These are phyloP conservation scores for Andrena fulva DNA, from an alignment of 2,888 invertebrate species.

Conservation along the genomic window DNA sequence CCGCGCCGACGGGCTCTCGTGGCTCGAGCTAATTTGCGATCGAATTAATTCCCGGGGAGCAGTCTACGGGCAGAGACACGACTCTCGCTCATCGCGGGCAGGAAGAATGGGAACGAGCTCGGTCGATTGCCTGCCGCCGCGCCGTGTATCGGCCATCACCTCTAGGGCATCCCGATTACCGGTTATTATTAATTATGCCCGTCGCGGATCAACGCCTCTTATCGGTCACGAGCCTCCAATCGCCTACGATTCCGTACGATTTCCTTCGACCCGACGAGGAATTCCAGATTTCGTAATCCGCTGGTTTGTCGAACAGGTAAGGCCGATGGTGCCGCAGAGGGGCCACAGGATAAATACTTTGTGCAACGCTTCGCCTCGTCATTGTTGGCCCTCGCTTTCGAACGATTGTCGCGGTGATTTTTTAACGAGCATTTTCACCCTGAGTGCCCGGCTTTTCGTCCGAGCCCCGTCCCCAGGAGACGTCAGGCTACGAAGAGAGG, in stretches of 20 bases:
- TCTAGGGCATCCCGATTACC: slow-evolving; percentile 7
- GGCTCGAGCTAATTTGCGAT: slow-evolving; percentile 58
- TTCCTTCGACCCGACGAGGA: slow-evolving; percentile 22
- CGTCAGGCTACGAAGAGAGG: slow-evolving; percentile 56
- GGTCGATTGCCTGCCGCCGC: neutral
- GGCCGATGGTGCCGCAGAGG: neutral
- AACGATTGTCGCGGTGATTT: slow-evolving; percentile 43
- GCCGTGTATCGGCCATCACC: slow-evolving; percentile 1
- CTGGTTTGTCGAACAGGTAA: neutral
- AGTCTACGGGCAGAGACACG: neutral
- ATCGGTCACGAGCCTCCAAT: slow-evolving; percentile 43
- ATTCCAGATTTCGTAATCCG: slow-evolving; percentile 41
- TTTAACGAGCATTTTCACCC: slow-evolving; percentile 46
- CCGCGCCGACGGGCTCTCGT: slow-evolving; percentile 51
- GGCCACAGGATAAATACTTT: slow-evolving; percentile 39
- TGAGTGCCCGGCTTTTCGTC: slow-evolving; percentile 28
- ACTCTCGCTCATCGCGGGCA: slow-evolving; percentile 7
- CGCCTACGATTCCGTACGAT: neutral
- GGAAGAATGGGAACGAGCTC: slow-evolving; percentile 18
- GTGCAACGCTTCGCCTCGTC: slow-evolving; percentile 9
- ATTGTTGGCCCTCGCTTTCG: slow-evolving; percentile 19
- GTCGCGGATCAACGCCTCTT: slow-evolving; percentile 44
- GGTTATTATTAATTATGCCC: slow-evolving; percentile 56
- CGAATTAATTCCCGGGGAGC: slow-evolving; percentile 54
- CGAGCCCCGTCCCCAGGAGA: slow-evolving; percentile 35